Conservation (phyloP, 2,888 invertebrate genomes). For the Hypolimnas misippus region DNA sequence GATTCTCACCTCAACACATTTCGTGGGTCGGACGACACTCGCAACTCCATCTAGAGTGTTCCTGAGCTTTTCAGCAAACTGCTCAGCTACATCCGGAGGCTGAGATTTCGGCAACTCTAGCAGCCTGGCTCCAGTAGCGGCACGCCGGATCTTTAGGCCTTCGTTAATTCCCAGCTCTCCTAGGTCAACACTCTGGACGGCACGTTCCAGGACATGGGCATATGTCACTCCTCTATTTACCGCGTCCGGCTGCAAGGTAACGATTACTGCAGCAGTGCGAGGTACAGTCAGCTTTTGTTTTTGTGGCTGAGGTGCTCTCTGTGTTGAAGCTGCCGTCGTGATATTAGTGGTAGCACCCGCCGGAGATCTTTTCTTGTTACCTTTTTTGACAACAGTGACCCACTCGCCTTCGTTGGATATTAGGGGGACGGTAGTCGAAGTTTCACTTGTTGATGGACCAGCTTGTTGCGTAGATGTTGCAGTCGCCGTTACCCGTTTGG, state of each 20-base stretch:
- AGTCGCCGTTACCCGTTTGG: too few species aligned
- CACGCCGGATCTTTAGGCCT: neutral
- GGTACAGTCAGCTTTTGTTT: neutral
- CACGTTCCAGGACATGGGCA: neutral
- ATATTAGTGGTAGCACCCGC: too few species aligned
- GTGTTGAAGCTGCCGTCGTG: too few species aligned
- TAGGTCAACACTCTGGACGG: neutral
- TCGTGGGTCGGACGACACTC: conserved; percentile 1
- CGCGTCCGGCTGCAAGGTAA: neutral
- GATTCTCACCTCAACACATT: neutral
- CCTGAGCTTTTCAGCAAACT: neutral
- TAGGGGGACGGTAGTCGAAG: too few species aligned
- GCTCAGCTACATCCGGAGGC: conserved; percentile 1
- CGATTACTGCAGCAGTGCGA: neutral
- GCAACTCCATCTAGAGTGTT: conserved; percentile 8
- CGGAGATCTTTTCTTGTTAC: too few species aligned
- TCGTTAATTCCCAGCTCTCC: neutral
- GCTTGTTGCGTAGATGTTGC: too few species aligned
- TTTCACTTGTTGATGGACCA: too few species aligned
- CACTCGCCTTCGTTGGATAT: too few species aligned
- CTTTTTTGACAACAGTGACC: too few species aligned
- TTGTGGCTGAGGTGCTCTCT: too few species aligned
- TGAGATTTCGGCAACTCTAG: neutral
- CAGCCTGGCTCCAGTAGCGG: conserved; percentile 7
- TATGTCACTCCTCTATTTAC: neutral